phyloP scores from a whole-genome alignment of 2,888 invertebrate species.

The Eutolmus rufibarbis region DNA sequence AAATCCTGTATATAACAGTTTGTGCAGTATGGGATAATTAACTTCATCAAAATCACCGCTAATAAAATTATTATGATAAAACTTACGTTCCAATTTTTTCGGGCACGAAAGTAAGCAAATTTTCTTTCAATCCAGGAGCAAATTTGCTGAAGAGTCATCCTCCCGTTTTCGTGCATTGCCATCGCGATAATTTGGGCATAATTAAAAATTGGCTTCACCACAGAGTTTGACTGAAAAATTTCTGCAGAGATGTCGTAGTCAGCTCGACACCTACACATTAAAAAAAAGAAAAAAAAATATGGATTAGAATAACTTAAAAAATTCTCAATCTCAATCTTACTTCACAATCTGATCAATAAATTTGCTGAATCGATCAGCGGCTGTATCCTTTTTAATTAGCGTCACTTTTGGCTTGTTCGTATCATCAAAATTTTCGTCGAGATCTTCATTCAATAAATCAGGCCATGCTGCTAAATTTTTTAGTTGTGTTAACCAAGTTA shows the following conservation, averaged over 20 bases:
- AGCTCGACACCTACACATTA: slow-evolving; percentile 52
- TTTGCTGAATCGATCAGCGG: slow-evolving; percentile 58
- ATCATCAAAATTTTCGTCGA: slow-evolving; percentile 50
- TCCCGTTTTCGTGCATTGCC: slow-evolving; percentile 61
- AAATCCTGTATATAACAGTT: no score
- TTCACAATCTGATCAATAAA: slow-evolving; percentile 59
- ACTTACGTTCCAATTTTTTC: slow-evolving; percentile 63
- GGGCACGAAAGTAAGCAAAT: slow-evolving; percentile 60
- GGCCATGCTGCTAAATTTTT: slow-evolving; percentile 58
- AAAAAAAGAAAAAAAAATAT: not conserved
- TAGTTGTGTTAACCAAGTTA: slow-evolving; percentile 59
- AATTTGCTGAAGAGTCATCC: slow-evolving; percentile 60
- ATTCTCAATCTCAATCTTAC: slow-evolving; percentile 47
- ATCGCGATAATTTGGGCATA: slow-evolving; percentile 63
- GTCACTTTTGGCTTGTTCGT: not conserved
- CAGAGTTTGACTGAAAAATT: slow-evolving; percentile 55
- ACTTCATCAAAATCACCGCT: not conserved
- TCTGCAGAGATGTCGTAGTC: slow-evolving; percentile 56
- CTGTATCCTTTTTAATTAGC: slow-evolving; percentile 54
- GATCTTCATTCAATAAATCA: slow-evolving; percentile 51
- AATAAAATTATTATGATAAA: not conserved
- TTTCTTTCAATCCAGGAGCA: slow-evolving; percentile 61
- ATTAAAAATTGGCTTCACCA: slow-evolving; percentile 61
- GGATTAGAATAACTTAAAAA: not conserved
- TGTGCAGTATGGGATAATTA: no score